These are phyloP conservation scores for Panurus biarmicus DNA, from an alignment of 2,113 vertebrate species.

Conservation along the genomic window DNA sequence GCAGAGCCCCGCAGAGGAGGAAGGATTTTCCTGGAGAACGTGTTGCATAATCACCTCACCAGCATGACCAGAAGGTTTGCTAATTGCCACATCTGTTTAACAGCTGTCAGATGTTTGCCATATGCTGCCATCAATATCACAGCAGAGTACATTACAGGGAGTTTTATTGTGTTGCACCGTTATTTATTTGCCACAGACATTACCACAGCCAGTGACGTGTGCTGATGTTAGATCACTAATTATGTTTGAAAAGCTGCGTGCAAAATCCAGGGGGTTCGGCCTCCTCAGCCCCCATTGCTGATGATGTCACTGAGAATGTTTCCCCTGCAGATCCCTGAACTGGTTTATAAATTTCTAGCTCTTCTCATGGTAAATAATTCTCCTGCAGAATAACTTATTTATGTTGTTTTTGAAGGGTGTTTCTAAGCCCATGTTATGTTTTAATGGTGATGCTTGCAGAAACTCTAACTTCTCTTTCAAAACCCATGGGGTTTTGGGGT, in stretches of 20 bases:
- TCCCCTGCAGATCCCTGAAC: neutral
- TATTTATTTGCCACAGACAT: slow-evolving; percentile 75
- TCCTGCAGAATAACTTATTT: slow-evolving; percentile 27
- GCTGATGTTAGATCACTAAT: slow-evolving; percentile 64
- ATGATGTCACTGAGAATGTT: neutral
- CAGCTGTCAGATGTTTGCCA: slow-evolving; percentile 80
- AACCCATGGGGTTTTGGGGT: neutral
- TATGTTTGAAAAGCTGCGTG: slow-evolving; percentile 33
- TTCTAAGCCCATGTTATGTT: neutral
- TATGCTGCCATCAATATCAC: slow-evolving; percentile 76
- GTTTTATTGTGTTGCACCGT: slow-evolving; percentile 73
- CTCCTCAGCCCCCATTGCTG: neutral
- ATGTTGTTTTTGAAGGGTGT: slow-evolving; percentile 12
- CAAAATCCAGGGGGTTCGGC: neutral
- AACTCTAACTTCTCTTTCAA: neutral
- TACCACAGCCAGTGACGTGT: slow-evolving; percentile 69
- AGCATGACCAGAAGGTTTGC: slow-evolving; percentile 78
- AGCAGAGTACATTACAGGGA: slow-evolving; percentile 67
- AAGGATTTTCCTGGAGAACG: slow-evolving; percentile 61
- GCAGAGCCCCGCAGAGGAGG: slow-evolving; percentile 51
- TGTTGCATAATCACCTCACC: slow-evolving; percentile 69
- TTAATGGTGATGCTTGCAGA: neutral
- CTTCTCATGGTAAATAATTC: slow-evolving; percentile 20
- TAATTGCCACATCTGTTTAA: slow-evolving; percentile 85
- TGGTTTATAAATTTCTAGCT: neutral